Evolutionary conservation across 1,140 invertebrate genomes (phyloP), one percentile per base, ranked within the genome.

Genomic region (Galendromus occidentalis): DNA sequence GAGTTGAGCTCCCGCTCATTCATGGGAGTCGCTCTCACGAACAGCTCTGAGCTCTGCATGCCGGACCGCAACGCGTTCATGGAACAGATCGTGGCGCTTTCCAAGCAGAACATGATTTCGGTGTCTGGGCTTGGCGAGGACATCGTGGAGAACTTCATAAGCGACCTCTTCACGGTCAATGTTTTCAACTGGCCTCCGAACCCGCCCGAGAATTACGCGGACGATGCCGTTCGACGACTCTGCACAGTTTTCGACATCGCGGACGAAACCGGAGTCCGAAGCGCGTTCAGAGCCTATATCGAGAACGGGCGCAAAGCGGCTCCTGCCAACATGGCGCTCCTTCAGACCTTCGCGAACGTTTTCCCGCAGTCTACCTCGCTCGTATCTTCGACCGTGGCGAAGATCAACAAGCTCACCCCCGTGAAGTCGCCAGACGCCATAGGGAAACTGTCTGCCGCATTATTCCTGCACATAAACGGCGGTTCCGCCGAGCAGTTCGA

Each of bases 71-170:
- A 17, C 20, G 51, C 51, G 25, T 59, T 59, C 22, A 59, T 59
- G 51, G 51, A 59, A 14, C 14, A 25, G 14, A 59, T 59, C 20
- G 51, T 59, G 14, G 51, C 25, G 22, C 9, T 59, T 4, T 59
- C 51, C 14, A 25, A 33, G 14, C 14, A 59, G 22, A 59, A 59
- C 51, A 59, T 59, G 51, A 59, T 59, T 25, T 59, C 51, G 6
- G 33, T 59, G 25, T 59, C 51, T 22, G 51, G 51, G 1, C 51
- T 59, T 4, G 51, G 25, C 25, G 17, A 59, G 25, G 14, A 59
- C 20, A 25, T 59, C 51, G 51, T 59, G 17, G 51, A 59, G 22
- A 59, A 59, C 51, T 59, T 59, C 51, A 59, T 59, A 17, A 25
- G 51, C 51, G 51, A 59, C 33, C 51, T 59, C 12, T 33, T 29